Evolutionary conservation across 2,113 vertebrate species (phyloP).

Genomic region (Pelvicachromis taeniatus): DNA sequence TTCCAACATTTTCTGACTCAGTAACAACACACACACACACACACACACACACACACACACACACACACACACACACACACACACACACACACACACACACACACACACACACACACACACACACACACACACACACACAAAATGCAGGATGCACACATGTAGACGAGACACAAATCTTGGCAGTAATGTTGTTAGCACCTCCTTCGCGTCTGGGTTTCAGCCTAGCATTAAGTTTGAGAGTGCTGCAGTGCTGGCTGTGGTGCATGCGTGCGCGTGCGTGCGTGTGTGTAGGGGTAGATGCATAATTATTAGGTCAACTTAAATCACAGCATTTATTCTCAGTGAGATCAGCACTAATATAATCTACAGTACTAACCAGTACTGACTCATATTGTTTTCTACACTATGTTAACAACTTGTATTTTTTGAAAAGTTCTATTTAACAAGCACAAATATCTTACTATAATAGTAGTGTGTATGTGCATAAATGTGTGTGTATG

Average conservation of each 20-base stretch:
- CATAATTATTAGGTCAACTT: not conserved
- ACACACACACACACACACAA: not conserved
- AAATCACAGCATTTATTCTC: not conserved
- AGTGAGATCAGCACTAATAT: not conserved
- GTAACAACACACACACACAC: too few relatives aligned
- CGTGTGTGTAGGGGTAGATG: not conserved
- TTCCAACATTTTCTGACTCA: too few relatives aligned
- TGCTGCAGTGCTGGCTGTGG: not conserved
- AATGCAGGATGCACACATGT: not conserved
- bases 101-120: not conserved
- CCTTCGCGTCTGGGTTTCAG: constrained; percentile 13
- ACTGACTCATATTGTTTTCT: not conserved
- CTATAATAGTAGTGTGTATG: not conserved
- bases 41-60: too few relatives aligned
- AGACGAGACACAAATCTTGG: constrained; percentile 11
- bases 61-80: too few relatives aligned
- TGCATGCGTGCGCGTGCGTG: not conserved
- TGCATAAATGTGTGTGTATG: not conserved
- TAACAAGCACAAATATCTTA: not conserved
- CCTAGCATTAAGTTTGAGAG: not conserved
- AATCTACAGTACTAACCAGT: not conserved
- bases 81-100: too few relatives aligned
- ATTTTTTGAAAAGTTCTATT: not conserved
- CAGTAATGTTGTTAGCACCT: constrained; percentile 16
- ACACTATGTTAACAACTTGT: not conserved